These are phyloP conservation scores for Propsilocerus akamusi DNA, from an alignment of 1,140 invertebrate species.

Conservation along the genomic window DNA sequence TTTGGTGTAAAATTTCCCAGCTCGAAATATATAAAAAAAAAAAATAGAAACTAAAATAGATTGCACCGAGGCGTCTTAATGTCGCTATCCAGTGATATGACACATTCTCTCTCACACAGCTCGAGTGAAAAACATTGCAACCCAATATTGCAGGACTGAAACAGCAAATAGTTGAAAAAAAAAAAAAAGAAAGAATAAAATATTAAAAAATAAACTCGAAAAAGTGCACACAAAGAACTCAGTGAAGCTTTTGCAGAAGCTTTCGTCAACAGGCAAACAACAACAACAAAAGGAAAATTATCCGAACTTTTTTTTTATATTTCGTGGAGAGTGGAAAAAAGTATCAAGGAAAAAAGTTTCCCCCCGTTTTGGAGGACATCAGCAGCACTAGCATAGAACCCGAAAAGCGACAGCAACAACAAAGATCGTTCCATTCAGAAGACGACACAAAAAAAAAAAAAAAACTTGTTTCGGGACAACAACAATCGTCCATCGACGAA, in stretches of 20 bases:
- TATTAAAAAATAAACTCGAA: neutral
- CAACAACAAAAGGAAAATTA: neutral
- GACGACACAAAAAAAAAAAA: neutral
- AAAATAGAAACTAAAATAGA: constrained; percentile 2
- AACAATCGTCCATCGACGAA: too few relatives aligned
- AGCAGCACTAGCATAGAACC: neutral
- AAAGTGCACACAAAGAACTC: neutral
- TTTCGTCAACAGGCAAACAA: neutral
- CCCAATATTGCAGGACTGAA: neutral
- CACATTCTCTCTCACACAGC: too few relatives aligned
- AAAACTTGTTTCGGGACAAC: neutral
- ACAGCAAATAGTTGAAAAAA: neutral
- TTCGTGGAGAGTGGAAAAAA: neutral
- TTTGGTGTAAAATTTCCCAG: constrained; percentile 3
- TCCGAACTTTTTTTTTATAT: neutral
- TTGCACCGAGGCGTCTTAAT: neutral
- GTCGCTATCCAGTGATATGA: constrained; percentile 1
- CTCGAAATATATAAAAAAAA: neutral
- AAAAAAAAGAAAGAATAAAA: neutral
- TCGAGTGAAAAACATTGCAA: too few relatives aligned
- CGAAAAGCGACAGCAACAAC: neutral
- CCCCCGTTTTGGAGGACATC: too few relatives aligned
- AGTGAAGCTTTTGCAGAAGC: neutral
- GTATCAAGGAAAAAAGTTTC: too few relatives aligned
- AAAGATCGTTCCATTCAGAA: neutral